Percentiles rank a stretch among this genome's conserved stretches.
phyloP scores from a whole-genome alignment of 2,888 invertebrate species.

The Euplagia quadripunctaria region DNA sequence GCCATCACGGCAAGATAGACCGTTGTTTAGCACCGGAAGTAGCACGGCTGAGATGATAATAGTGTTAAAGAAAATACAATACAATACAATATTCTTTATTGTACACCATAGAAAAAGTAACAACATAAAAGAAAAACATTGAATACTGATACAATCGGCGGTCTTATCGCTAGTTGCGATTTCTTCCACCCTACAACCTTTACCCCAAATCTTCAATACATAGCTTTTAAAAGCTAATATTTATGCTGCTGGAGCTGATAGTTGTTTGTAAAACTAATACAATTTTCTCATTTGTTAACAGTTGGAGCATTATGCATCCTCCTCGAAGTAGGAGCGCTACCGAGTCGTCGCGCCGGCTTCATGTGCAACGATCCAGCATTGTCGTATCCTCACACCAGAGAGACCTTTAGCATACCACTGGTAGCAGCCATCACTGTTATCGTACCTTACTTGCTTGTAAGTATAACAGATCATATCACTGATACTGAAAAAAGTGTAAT shows the following conservation, averaged over 20 bases:
- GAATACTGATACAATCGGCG: not conserved
- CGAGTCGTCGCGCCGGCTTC: conserved; percentile 89
- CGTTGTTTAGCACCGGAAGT: too few relatives aligned
- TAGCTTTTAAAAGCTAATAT: too few relatives aligned
- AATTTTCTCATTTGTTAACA: conserved; percentile 74
- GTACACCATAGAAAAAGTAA: too few relatives aligned
- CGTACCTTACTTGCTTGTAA: conserved; percentile 88
- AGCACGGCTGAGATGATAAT: too few relatives aligned
- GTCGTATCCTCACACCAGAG: conserved; percentile 89
- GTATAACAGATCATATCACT: conserved; percentile 53
- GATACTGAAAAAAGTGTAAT: not conserved
- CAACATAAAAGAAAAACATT: too few relatives aligned
- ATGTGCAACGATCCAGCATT: conserved; percentile 91
- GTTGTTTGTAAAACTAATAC: conserved; percentile 4
- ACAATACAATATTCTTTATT: too few relatives aligned
- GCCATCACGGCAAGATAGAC: too few relatives aligned
- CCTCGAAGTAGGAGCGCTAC: conserved; percentile 89
- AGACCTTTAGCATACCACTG: conserved; percentile 88
- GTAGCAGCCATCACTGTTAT: conserved; percentile 86
- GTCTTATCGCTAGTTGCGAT: too few relatives aligned
- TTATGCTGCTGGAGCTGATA: too few relatives aligned
- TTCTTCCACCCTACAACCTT: too few relatives aligned
- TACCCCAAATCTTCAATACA: not conserved
- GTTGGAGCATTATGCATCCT: conserved; percentile 87
- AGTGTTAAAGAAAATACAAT: too few relatives aligned